phyloP scores from a whole-genome alignment of 2,113 vertebrate genomes.

The Tympanuchus pallidicinctus region DNA sequence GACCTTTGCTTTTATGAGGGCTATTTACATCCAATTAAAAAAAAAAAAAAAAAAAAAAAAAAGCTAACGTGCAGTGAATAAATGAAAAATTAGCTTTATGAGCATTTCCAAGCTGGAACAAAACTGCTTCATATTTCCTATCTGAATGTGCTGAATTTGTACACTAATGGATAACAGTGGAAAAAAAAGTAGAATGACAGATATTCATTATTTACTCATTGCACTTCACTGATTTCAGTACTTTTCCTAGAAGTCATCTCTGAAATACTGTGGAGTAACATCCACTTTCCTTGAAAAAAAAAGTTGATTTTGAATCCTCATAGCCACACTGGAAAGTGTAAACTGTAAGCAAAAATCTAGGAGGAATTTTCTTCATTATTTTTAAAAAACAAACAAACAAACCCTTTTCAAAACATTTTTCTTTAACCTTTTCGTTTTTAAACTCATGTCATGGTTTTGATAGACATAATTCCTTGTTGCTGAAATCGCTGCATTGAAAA shows the following conservation, averaged over 20 bases:
- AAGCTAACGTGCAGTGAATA: conserved; percentile 4
- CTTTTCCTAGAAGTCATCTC: neutral
- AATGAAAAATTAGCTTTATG: conserved; percentile 14
- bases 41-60: neutral
- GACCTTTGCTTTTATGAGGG: neutral
- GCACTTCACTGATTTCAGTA: neutral
- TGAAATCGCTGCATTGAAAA: conserved; percentile 49
- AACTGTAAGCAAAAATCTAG: neutral
- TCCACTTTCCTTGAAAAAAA: neutral
- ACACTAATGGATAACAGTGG: neutral
- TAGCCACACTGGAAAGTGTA: neutral
- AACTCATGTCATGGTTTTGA: conserved; percentile 13
- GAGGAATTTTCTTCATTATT: neutral
- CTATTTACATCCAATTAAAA: neutral
- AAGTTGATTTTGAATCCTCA: neutral
- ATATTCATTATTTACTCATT: neutral
- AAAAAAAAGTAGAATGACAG: neutral
- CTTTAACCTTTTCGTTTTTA: neutral
- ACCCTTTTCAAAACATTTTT: neutral
- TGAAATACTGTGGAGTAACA: neutral
- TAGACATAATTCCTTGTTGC: neutral
- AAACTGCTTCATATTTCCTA: neutral
- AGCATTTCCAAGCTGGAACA: conserved; percentile 11
- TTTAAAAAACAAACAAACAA: neutral
- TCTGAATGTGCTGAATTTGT: conserved; percentile 1